Conservation (phyloP, 2,888 invertebrate genomes). For the Zygogramma bicolorata region DNA sequence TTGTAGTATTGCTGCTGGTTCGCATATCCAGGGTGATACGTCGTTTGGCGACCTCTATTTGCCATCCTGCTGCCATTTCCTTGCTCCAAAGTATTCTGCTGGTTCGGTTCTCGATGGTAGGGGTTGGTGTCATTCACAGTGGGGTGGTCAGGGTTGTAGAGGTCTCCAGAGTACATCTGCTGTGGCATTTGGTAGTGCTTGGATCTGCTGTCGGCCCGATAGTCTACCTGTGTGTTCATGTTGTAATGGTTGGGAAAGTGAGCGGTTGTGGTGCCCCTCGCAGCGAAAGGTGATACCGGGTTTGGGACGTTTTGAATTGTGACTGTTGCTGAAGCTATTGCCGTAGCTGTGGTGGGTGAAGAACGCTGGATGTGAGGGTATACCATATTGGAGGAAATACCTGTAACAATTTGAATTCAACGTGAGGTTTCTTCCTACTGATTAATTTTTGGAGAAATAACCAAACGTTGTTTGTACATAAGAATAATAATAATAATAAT, state of each 20-base stretch:
- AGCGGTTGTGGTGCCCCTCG: conserved; percentile 67
- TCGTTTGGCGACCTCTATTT: conserved; percentile 57
- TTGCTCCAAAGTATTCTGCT: conserved; percentile 51
- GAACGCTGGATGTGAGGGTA: conserved; percentile 74
- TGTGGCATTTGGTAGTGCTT: conserved; percentile 60
- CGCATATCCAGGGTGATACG: conserved; percentile 67
- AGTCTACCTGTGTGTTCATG: conserved; percentile 61
- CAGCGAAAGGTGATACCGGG: conserved; percentile 72
- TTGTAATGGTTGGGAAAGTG: conserved; percentile 65
- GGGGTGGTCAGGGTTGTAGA: conserved; percentile 66
- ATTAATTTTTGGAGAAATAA: too few species aligned
- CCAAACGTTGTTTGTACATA: too few species aligned
- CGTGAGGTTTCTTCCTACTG: too few species aligned
- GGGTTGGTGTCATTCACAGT: conserved; percentile 60
- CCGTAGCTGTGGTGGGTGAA: conserved; percentile 77
- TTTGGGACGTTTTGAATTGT: conserved; percentile 72
- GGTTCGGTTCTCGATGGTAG: conserved; percentile 59
- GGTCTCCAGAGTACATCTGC: conserved; percentile 56
- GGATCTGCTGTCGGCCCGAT: conserved; percentile 57
- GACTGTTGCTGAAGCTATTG: conserved; percentile 71
- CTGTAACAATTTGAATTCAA: conserved; percentile 38
- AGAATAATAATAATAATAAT: too few species aligned
- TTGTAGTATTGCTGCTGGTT: conserved; percentile 68
- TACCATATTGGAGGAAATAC: conserved; percentile 61
- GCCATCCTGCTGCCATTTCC: conserved; percentile 52